These are phyloP conservation scores for Sebastes hubbsi DNA, from an alignment of 2,797 vertebrate genomes.

Conservation along the genomic window DNA sequence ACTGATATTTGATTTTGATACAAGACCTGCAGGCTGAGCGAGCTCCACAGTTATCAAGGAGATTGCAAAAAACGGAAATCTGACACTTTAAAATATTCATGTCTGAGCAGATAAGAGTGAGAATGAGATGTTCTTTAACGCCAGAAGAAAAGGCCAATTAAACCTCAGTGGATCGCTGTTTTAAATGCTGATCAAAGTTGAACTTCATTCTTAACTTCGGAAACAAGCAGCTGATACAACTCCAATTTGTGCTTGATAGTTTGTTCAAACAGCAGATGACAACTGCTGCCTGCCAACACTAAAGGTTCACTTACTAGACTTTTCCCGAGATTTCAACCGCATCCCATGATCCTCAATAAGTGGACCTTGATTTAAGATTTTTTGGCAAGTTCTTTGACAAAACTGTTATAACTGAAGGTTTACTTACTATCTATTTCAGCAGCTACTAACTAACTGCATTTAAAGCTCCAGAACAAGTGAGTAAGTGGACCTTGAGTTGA, in stretches of 20 bases:
- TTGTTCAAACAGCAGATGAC: no score
- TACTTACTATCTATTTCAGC: background rate
- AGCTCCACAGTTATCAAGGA: constrained; percentile 6
- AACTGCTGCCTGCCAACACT: background rate
- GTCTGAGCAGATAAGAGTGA: background rate
- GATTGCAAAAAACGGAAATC: constrained; percentile 20
- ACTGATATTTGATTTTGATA: constrained; percentile 53
- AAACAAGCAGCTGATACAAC: background rate
- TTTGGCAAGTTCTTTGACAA: background rate
- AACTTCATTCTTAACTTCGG: background rate
- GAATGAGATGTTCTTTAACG: background rate
- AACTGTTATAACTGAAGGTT: background rate
- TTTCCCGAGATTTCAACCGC: background rate
- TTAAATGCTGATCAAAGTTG: background rate
- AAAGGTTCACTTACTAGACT: background rate
- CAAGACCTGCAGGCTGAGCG: constrained; percentile 3
- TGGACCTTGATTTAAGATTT: background rate
- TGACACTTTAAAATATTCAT: constrained; percentile 27
- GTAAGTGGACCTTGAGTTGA: no score
- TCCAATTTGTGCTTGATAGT: no score
- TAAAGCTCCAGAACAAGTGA: background rate
- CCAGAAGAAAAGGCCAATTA: background rate
- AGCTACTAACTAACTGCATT: background rate
- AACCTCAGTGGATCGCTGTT: background rate
- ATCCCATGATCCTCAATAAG: background rate